Evolutionary conservation across 1,140 invertebrate species (phyloP).

Genomic region (Thalassaphorura encarpata): DNA sequence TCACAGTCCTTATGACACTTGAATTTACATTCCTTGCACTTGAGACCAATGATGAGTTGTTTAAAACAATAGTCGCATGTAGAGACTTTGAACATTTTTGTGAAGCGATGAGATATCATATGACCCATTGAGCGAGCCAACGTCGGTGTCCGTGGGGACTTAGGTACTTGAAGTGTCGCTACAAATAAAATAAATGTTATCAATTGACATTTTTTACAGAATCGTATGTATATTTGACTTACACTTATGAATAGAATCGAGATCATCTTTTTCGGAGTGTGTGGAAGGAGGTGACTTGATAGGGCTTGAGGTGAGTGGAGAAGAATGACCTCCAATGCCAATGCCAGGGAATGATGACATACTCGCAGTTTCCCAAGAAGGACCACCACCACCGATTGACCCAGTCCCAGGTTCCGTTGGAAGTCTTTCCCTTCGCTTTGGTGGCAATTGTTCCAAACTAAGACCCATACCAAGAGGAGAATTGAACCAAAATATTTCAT

Average conservation of each 20-base stretch:
- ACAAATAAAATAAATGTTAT: conserved; percentile 3
- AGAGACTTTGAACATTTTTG: conserved; percentile 74
- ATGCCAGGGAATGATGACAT: background rate
- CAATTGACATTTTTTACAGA: background rate
- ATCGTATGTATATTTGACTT: background rate
- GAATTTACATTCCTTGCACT: conserved; percentile 93
- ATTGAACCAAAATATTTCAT: no score
- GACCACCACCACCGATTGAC: conserved; percentile 31
- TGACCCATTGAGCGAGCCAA: conserved; percentile 67
- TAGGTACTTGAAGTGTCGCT: conserved; percentile 53
- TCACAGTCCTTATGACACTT: conserved; percentile 87
- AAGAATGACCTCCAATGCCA: conserved; percentile 34
- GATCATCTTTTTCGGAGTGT: conserved; percentile 6
- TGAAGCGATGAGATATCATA: conserved; percentile 82
- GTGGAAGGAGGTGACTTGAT: conserved; percentile 50
- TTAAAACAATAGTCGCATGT: conserved; percentile 85
- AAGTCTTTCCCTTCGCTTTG: conserved; percentile 46
- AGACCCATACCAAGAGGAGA: conserved; percentile 7
- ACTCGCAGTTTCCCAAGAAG: background rate
- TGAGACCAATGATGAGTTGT: conserved; percentile 79
- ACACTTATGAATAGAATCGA: background rate
- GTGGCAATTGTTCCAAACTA: conserved; percentile 27
- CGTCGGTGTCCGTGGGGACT: conserved; percentile 60
- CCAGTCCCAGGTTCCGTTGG: conserved; percentile 58
- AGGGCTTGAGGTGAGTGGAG: conserved; percentile 50